These are phyloP conservation scores for Pyrochroa serraticornis DNA, from an alignment of 2,888 invertebrate genomes.

Conservation along the genomic window DNA sequence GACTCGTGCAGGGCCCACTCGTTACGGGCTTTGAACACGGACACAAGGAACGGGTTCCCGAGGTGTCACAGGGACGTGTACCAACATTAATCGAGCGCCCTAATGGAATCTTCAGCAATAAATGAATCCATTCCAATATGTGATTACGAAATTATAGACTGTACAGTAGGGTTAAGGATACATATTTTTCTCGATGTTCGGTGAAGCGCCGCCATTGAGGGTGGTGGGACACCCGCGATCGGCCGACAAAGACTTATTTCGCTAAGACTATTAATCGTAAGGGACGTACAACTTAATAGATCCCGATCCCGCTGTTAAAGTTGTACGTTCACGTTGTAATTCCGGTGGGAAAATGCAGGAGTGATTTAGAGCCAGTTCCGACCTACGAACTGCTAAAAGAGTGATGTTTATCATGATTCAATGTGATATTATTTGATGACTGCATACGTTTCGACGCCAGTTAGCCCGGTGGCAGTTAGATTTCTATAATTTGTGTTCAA, in stretches of 20 bases:
- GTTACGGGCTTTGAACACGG: slow-evolving; percentile 51
- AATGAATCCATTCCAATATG: slow-evolving; percentile 60
- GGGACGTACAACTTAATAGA: slow-evolving; percentile 16
- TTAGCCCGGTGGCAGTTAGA: slow-evolving; percentile 15
- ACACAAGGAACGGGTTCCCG: slow-evolving; percentile 53
- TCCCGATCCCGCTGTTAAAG: too few relatives aligned
- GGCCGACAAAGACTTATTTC: too few relatives aligned
- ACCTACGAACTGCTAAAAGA: slow-evolving; percentile 19
- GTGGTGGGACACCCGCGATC: not conserved
- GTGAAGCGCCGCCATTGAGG: slow-evolving; percentile 1
- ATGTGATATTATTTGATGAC: slow-evolving; percentile 26
- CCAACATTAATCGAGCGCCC: slow-evolving; percentile 46
- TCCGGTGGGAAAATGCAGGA: slow-evolving; percentile 29
- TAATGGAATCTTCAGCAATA: slow-evolving; percentile 45
- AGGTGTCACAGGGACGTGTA: slow-evolving; percentile 49
- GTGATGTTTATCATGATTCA: slow-evolving; percentile 19
- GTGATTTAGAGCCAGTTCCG: slow-evolving; percentile 34
- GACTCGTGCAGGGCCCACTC: slow-evolving; percentile 66
- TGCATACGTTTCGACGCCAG: slow-evolving; percentile 29
- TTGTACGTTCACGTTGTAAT: slow-evolving; percentile 18
- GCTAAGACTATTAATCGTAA: not conserved
- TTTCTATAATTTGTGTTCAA: slow-evolving; percentile 20
- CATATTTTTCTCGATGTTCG: slow-evolving; percentile 43
- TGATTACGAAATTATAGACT: slow-evolving; percentile 55
- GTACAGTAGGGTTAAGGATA: slow-evolving; percentile 51